Conservation (phyloP, 2,113 vertebrate genomes). For the Excalfactoria chinensis region DNA sequence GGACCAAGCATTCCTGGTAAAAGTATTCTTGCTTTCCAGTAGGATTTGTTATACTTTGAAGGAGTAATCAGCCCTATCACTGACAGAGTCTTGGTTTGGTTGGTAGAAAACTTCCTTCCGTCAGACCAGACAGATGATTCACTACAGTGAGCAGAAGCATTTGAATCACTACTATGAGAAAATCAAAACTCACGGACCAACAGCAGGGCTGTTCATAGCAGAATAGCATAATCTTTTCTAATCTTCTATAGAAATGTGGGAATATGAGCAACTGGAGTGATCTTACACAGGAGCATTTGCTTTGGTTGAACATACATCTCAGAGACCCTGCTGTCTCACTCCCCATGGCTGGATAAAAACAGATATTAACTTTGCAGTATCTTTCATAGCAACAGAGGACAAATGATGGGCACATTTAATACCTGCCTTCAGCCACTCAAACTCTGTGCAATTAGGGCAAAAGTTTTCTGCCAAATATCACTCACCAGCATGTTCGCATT, state of each 20-base stretch:
- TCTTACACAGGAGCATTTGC: not conserved
- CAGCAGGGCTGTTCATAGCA: not conserved
- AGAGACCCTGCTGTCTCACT: not conserved
- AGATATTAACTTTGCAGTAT: fast-evolving
- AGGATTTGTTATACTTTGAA: conserved; percentile 28
- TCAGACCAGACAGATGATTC: not conserved
- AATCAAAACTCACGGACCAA: not conserved
- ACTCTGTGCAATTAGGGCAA: not conserved
- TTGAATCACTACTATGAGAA: conserved; percentile 17
- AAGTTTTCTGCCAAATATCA: not conserved
- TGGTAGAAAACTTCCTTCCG: conserved; percentile 25
- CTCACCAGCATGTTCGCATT: not conserved
- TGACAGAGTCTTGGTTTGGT: not conserved
- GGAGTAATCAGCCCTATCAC: conserved; percentile 14
- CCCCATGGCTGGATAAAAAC: not conserved
- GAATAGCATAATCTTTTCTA: not conserved
- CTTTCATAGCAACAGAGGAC: not conserved
- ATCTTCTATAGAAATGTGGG: not conserved
- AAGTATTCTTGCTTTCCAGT: conserved; percentile 30
- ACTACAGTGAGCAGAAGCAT: not conserved
- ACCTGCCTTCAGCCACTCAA: not conserved
- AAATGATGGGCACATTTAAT: not conserved
- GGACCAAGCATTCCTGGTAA: not conserved
- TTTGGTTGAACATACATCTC: not conserved
- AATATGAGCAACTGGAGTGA: not conserved